phyloP scores from a whole-genome alignment of 2,797 vertebrate species.

The Tokudaia muenninki region DNA sequence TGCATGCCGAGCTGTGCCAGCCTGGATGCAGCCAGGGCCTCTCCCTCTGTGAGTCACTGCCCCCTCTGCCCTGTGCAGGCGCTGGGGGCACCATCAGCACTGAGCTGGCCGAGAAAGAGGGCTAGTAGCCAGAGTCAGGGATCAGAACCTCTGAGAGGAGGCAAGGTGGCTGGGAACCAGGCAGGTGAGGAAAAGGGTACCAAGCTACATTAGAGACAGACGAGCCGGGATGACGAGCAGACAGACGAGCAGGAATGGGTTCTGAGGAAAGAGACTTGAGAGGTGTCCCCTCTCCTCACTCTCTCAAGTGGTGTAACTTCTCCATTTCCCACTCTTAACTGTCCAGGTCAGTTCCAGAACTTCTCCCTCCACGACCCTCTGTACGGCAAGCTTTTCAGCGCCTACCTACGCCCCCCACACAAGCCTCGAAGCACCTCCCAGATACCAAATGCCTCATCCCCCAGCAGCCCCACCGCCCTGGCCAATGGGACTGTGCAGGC shows the following conservation, averaged over 20 bases:
- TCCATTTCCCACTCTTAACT: neutral
- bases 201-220: neutral
- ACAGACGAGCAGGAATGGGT: neutral
- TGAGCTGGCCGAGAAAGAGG: neutral
- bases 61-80: neutral
- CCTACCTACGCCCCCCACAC: slow-evolving; percentile 87
- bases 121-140: neutral
- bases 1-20: slow-evolving; percentile 86
- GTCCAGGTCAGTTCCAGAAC: slow-evolving; percentile 88
- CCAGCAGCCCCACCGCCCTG: slow-evolving; percentile 44
- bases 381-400: slow-evolving; percentile 89
- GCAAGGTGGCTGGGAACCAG: neutral
- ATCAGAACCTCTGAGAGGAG: neutral
- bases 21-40: slow-evolving; percentile 74
- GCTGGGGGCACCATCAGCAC: neutral
- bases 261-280: neutral
- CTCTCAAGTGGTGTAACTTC: neutral
- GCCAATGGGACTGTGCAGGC: slow-evolving; percentile 84
- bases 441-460: slow-evolving; percentile 74
- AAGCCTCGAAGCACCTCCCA: slow-evolving; percentile 50
- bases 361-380: slow-evolving; percentile 90
- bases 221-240: neutral
- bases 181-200: neutral
- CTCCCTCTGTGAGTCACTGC: slow-evolving; percentile 80
- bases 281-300: neutral